phyloP scores from a whole-genome alignment of 2,797 vertebrate species.

The Eulemur albifrons region DNA sequence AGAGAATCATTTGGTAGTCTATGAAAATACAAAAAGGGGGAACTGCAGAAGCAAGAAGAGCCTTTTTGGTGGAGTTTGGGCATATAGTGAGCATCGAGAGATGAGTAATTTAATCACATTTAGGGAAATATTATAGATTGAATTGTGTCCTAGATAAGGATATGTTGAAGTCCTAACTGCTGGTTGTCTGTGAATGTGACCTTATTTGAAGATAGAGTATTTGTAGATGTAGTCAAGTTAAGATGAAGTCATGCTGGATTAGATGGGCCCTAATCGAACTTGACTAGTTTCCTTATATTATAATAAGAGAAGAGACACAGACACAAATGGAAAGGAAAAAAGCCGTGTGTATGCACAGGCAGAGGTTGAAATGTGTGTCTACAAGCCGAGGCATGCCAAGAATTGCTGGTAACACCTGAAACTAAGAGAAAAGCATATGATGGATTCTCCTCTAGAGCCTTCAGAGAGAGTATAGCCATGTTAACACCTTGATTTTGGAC shows the following conservation, averaged over 20 bases:
- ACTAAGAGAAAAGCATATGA: not conserved
- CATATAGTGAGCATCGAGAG: not conserved
- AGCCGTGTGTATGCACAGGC: not conserved
- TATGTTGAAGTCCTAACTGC: not conserved
- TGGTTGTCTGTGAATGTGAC: not conserved
- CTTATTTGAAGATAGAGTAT: not conserved
- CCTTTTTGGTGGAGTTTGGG: not conserved
- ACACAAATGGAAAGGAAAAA: not conserved
- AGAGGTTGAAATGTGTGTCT: not conserved
- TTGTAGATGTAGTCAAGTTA: not conserved
- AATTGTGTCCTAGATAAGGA: not conserved
- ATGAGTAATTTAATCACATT: not conserved
- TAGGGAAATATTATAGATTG: not conserved
- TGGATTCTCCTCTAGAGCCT: not conserved
- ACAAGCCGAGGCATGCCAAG: not conserved
- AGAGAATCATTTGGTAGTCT: not conserved
- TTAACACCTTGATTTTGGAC: not conserved
- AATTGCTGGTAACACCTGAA: not conserved
- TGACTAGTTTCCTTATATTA: not conserved
- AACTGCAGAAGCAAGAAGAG: not conserved
- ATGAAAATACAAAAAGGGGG: not conserved
- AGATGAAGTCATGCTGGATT: not conserved
- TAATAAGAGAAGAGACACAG: not conserved
- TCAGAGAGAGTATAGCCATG: not conserved
- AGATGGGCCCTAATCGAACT: not conserved